Evolutionary conservation across 2,113 vertebrate genomes (phyloP).

Genomic region (Numida meleagris): DNA sequence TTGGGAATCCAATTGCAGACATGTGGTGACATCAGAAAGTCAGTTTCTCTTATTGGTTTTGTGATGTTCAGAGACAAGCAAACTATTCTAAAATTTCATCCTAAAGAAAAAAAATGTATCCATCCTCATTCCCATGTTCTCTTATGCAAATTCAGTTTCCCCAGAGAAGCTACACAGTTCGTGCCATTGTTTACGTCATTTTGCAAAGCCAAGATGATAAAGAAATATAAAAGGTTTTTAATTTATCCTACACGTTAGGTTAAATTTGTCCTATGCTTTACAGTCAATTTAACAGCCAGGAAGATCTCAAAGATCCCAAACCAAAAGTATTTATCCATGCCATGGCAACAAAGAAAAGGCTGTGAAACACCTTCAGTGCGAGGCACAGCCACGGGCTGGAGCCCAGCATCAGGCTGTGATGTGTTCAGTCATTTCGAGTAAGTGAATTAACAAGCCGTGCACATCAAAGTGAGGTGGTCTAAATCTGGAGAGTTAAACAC

Average conservation of each 20-base stretch:
- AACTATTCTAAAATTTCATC: not conserved
- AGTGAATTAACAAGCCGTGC: not conserved
- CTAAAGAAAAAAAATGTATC: not conserved
- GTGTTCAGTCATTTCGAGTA: not conserved
- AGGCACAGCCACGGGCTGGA: constrained; percentile 11
- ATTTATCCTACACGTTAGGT: not conserved
- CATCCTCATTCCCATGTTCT: not conserved
- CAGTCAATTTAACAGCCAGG: not conserved
- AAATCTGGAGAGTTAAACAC: not conserved
- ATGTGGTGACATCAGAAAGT: rapidly evolving
- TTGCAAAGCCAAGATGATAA: constrained; percentile 8
- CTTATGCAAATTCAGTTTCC: not conserved
- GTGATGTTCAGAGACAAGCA: not conserved
- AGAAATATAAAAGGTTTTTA: not conserved
- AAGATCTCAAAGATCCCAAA: not conserved
- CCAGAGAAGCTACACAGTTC: not conserved
- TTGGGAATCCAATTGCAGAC: not conserved
- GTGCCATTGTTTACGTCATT: not conserved
- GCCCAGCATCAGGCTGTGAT: not conserved
- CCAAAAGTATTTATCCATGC: constrained; percentile 21
- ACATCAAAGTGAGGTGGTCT: not conserved
- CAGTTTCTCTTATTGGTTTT: not conserved
- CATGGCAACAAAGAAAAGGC: constrained; percentile 33
- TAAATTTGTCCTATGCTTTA: not conserved
- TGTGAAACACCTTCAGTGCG: constrained; percentile 63